These are phyloP conservation scores for Heteropelma amictum DNA, from an alignment of 2,888 invertebrate species.

Conservation along the genomic window DNA sequence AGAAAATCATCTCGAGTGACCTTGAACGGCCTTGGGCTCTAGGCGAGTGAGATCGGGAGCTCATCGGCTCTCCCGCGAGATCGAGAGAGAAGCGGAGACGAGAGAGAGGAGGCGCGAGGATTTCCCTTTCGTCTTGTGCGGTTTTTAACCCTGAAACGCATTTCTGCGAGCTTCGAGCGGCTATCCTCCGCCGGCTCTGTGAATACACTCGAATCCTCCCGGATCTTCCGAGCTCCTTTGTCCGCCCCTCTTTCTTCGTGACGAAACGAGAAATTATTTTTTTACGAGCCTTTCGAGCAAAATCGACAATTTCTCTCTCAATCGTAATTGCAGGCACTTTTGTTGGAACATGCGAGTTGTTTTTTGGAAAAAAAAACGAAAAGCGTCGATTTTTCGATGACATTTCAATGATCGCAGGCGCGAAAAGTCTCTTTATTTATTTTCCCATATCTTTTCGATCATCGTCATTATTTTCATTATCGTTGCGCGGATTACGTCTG, in stretches of 20 bases:
- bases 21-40: constrained; percentile 69
- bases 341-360: too few species aligned
- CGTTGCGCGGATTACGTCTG: constrained; percentile 48
- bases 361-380: too few species aligned
- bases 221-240: constrained; percentile 47
- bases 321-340: background rate
- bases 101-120: constrained; percentile 43
- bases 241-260: background rate
- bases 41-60: constrained; percentile 51
- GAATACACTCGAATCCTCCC: constrained; percentile 40
- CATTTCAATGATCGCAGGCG: too few species aligned
- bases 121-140: constrained; percentile 61
- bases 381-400: too few species aligned
- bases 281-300: too few species aligned
- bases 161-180: constrained; percentile 31
- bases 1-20: constrained; percentile 65
- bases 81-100: constrained; percentile 12
- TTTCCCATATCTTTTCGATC: background rate
- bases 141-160: constrained; percentile 55
- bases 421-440: too few species aligned
- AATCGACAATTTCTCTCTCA: too few species aligned
- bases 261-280: too few species aligned
- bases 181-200: constrained; percentile 16
- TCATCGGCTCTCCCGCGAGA: too few species aligned
- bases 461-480: constrained; percentile 23